Evolutionary conservation across 2,888 invertebrate genomes (phyloP).

Genomic region (Stramonita haemastoma): DNA sequence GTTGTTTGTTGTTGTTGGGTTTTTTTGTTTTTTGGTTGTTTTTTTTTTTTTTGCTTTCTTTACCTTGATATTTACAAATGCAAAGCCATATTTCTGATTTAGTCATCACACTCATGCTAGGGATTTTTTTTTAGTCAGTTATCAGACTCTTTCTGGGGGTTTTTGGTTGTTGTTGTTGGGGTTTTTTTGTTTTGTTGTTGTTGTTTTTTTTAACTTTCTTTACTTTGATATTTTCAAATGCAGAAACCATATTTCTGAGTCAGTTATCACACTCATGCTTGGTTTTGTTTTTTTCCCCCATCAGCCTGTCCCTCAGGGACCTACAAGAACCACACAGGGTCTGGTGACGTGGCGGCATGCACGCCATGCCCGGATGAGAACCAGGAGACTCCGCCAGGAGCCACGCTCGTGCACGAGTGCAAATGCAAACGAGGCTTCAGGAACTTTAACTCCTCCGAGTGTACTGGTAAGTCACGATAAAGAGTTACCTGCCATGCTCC

Average conservation of each 20-base stretch:
- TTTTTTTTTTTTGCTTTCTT: too few relatives aligned
- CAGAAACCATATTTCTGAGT: not conserved
- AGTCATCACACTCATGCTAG: too few relatives aligned
- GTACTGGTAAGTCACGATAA: conserved; percentile 80
- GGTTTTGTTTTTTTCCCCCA: not conserved
- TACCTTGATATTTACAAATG: too few relatives aligned
- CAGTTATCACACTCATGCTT: too few relatives aligned
- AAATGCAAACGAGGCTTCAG: conserved; percentile 83
- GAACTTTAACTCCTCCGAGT: conserved; percentile 77
- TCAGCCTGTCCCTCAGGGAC: conserved; percentile 84
- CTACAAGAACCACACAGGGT: conserved; percentile 79
- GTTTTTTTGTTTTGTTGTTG: not conserved
- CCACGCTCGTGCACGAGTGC: conserved; percentile 81
- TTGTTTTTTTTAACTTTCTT: not conserved
- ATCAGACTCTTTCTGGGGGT: too few relatives aligned
- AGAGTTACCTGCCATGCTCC: not conserved
- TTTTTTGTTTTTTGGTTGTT: too few relatives aligned
- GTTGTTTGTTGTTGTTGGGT: too few relatives aligned
- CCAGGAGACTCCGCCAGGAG: conserved; percentile 81
- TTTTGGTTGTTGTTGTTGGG: too few relatives aligned
- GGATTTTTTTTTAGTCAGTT: too few relatives aligned
- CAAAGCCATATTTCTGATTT: too few relatives aligned
- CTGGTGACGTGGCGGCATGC: conserved; percentile 80
- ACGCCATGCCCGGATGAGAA: conserved; percentile 83
- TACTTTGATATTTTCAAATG: not conserved